These are phyloP conservation scores for Terebella lapidaria DNA, from an alignment of 2,888 invertebrate genomes.

Conservation along the genomic window DNA sequence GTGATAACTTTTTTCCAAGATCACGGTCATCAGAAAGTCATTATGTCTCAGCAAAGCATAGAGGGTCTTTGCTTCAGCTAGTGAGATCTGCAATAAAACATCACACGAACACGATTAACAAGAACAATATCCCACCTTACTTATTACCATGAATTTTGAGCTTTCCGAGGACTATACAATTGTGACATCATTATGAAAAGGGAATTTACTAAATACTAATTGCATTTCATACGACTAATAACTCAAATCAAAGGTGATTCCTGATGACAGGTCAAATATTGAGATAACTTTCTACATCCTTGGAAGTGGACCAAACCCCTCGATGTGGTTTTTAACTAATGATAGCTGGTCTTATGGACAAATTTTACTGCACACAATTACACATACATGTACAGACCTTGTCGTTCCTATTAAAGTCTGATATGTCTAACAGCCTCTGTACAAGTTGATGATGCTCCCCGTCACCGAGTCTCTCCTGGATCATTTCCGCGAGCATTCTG, in stretches of 20 bases:
- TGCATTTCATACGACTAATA: too few relatives aligned
- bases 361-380: neutral
- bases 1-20: slow-evolving; percentile 32
- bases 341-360: too few relatives aligned
- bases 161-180: neutral
- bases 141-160: neutral
- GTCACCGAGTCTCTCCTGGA: slow-evolving; percentile 29
- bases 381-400: slow-evolving; percentile 24
- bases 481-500: slow-evolving; percentile 25
- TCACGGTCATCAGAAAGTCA: slow-evolving; percentile 35
- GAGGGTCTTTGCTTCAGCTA: slow-evolving; percentile 39
- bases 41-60: slow-evolving; percentile 39
- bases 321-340: too few relatives aligned
- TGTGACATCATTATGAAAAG: too few relatives aligned
- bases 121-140: neutral
- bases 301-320: too few relatives aligned
- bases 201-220: too few relatives aligned
- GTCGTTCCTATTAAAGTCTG: slow-evolving; percentile 37
- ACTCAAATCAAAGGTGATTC: too few relatives aligned
- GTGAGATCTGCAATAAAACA: slow-evolving; percentile 36
- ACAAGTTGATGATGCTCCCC: slow-evolving; percentile 29
- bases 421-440: slow-evolving; percentile 29
- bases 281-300: too few relatives aligned
- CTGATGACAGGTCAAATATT: too few relatives aligned
- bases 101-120: neutral